Percentiles rank a stretch among this genome's conserved stretches.
Evolutionary conservation across 2,797 vertebrate species (phyloP).

Genomic region (Staurois parvus): DNA sequence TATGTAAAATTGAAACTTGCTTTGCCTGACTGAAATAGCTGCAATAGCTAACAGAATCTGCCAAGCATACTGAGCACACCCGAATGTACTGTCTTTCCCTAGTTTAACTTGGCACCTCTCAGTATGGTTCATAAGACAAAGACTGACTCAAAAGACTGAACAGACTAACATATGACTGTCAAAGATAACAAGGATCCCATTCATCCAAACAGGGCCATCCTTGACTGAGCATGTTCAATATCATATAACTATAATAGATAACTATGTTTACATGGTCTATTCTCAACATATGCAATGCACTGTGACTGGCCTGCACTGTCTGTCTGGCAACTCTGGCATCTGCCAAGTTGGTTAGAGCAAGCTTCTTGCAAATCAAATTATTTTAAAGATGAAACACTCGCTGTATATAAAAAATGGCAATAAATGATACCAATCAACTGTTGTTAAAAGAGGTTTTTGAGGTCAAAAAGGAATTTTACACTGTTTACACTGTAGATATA

Average conservation of each 20-base stretch:
- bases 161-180: not conserved
- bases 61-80: not conserved
- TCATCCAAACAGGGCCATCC: not conserved
- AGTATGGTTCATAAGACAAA: not conserved
- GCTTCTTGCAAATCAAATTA: too few relatives aligned
- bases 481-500: too few relatives aligned
- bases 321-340: not conserved
- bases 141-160: not conserved
- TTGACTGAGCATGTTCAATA: not conserved
- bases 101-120: not conserved
- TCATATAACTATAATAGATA: not conserved
- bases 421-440: too few relatives aligned
- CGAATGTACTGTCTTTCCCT: not conserved
- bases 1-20: not conserved
- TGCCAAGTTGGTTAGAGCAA: not conserved
- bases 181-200: not conserved
- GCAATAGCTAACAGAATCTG: not conserved
- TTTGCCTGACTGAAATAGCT: not conserved
- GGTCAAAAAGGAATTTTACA: too few relatives aligned
- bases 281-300: not conserved
- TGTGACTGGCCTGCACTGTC: not conserved
- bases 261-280: too few relatives aligned
- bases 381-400: too few relatives aligned
- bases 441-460: too few relatives aligned
- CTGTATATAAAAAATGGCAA: too few relatives aligned